A percentile compares a stretch with the other conserved stretches of the same genome.
phyloP scores from a whole-genome alignment of 2,888 invertebrate species.

The Julus scandinavius region DNA sequence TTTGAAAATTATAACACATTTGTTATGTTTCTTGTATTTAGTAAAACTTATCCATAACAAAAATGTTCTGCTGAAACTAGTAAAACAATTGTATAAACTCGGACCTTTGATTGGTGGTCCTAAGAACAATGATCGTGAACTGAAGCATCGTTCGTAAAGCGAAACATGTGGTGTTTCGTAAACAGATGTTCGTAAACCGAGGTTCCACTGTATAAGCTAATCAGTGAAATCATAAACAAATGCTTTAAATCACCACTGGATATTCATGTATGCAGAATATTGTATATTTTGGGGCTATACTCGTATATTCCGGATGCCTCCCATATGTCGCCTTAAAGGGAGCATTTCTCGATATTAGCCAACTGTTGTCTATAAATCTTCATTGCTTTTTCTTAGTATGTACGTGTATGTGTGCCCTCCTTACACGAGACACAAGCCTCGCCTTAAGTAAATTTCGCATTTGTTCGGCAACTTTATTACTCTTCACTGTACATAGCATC shows the following conservation, averaged over 20 bases:
- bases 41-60: too few relatives aligned
- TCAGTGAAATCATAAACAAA: neutral
- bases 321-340: conserved; percentile 4
- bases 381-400: neutral
- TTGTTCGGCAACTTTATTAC: neutral
- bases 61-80: too few relatives aligned
- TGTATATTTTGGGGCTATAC: neutral
- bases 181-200: too few relatives aligned
- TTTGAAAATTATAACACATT: too few relatives aligned
- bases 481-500: neutral
- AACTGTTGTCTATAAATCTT: conserved; percentile 39
- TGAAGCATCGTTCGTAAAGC: too few relatives aligned
- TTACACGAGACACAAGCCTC: conserved; percentile 4
- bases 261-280: neutral
- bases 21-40: too few relatives aligned
- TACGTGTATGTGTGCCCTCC: too few relatives aligned
- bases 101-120: too few relatives aligned
- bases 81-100: too few relatives aligned
- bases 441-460: neutral
- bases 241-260: neutral
- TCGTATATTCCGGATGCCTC: neutral
- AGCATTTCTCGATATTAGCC: conserved; percentile 8
- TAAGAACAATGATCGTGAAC: too few relatives aligned
- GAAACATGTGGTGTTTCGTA: too few relatives aligned
- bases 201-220: too few relatives aligned